phyloP scores from a whole-genome alignment of 1,140 invertebrate genomes.

The Leptopilina boulardi region DNA sequence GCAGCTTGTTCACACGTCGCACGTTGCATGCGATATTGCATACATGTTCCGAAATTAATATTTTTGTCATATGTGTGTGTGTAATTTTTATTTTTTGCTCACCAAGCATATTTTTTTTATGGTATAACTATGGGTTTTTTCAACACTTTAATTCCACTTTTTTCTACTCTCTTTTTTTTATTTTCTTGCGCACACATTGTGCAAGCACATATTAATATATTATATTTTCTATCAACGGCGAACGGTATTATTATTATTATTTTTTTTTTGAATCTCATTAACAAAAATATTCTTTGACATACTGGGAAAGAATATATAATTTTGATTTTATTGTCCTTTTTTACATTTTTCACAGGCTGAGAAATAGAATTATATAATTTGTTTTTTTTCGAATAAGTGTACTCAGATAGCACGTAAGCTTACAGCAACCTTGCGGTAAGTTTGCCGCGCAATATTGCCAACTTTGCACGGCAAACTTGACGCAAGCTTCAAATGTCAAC shows the following conservation, averaged over 20 bases:
- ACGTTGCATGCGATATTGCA: slow-evolving; percentile 63
- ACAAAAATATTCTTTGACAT: not conserved
- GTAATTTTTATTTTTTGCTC: slow-evolving; percentile 16
- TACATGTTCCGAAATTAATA: not conserved
- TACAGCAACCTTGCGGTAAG: no score
- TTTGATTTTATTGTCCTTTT: not conserved
- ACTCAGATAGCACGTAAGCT: no score
- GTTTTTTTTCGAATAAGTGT: no score
- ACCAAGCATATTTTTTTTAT: slow-evolving; percentile 38
- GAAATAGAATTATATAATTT: not conserved
- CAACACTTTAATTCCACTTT: slow-evolving; percentile 29
- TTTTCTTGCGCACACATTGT: no score
- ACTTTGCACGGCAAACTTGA: no score
- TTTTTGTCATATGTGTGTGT: not conserved
- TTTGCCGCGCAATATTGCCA: no score
- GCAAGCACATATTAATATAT: not conserved
- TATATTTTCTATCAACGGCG: not conserved
- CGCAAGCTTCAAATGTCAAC: no score
- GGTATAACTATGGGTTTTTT: not conserved
- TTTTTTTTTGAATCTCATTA: not conserved
- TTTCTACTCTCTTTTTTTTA: slow-evolving; percentile 35
- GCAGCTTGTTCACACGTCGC: slow-evolving; percentile 68
- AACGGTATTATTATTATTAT: not conserved
- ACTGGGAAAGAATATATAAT: not conserved
- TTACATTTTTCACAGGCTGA: not conserved